Conservation (phyloP, 2,888 invertebrate genomes). For the Neoscelio sp. region DNA sequence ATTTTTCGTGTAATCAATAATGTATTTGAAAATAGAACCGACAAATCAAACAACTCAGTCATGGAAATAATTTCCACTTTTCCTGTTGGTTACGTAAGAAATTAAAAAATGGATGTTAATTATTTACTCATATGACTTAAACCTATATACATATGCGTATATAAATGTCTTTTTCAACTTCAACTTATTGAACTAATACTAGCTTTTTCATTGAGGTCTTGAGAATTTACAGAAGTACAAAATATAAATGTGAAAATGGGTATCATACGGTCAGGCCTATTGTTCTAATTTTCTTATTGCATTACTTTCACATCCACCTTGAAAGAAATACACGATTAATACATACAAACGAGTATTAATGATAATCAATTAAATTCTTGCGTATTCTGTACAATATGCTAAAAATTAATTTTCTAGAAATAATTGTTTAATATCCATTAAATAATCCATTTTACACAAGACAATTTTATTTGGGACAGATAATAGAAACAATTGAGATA, state of each 20-base stretch:
- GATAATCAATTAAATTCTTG: conserved; percentile 2
- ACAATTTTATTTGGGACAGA: no score
- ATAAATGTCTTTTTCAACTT: conserved; percentile 37
- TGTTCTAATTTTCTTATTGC: conserved; percentile 61
- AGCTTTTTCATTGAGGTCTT: conserved; percentile 47
- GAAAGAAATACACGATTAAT: conserved; percentile 36
- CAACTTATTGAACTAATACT: conserved; percentile 34
- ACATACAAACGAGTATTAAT: conserved; percentile 18
- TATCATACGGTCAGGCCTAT: conserved; percentile 51
- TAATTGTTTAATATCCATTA: no score
- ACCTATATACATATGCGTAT: conserved; percentile 11
- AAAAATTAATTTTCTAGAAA: no score
- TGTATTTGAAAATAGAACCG: neutral
- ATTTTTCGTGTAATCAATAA: neutral
- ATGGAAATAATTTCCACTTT: conserved; percentile 24
- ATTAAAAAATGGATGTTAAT: conserved; percentile 12
- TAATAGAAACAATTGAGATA: no score
- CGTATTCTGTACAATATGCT: no score
- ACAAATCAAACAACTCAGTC: no score
- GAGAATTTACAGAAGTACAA: conserved; percentile 54
- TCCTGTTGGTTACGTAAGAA: conserved; percentile 23
- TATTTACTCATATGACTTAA: conserved; percentile 28
- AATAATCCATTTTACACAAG: no score
- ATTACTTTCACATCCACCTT: conserved; percentile 63
- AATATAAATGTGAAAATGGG: conserved; percentile 59